These are phyloP conservation scores for Tribolium castaneum DNA, from an alignment of 1,140 invertebrate genomes.

Conservation along the genomic window DNA sequence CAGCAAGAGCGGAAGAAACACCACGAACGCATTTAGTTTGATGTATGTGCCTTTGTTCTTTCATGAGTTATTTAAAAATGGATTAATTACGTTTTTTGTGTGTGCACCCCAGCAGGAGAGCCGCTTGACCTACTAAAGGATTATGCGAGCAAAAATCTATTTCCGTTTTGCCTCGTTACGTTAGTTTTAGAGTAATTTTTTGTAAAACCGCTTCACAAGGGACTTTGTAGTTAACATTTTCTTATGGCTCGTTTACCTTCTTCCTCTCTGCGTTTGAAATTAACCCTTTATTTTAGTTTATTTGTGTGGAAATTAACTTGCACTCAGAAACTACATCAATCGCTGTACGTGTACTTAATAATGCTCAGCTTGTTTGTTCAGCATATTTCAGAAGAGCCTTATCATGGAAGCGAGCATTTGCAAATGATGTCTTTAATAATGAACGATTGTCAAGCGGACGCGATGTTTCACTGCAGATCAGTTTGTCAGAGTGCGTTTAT, in stretches of 20 bases:
- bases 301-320: not conserved
- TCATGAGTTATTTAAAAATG: not conserved
- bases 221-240: not conserved
- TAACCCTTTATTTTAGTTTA: not conserved
- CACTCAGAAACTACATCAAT: not conserved
- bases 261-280: not conserved
- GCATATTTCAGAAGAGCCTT: not conserved
- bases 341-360: not conserved
- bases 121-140: not conserved
- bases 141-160: not conserved
- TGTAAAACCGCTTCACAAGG: not conserved
- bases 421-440: not conserved
- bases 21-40: constrained; percentile 16
- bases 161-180: not conserved
- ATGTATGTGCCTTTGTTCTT: constrained; percentile 18
- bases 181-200: not conserved
- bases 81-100: not conserved
- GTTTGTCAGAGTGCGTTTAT: not conserved
- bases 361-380: not conserved
- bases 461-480: not conserved
- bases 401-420: too few species aligned
- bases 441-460: not conserved
- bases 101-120: not conserved
- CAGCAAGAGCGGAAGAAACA: constrained; percentile 31
- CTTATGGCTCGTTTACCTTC: not conserved